phyloP scores from a whole-genome alignment of 2,797 vertebrate species.

The Sebastes flavidus region DNA sequence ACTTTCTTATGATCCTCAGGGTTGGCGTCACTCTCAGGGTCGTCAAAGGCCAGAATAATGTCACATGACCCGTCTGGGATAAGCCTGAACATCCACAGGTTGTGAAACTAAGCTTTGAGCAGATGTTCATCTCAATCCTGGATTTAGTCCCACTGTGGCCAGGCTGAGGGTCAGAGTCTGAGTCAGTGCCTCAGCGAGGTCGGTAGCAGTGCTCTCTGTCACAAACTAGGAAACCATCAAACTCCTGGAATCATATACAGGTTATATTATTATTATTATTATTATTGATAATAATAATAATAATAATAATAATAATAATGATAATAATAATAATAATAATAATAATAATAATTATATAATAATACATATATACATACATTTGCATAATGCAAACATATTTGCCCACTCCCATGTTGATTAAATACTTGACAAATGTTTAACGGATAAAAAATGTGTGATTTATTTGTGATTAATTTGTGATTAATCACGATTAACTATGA shows the following conservation, averaged over 20 bases:
- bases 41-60: background rate
- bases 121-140: conserved; percentile 15
- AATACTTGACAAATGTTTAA: too few species aligned
- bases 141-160: background rate
- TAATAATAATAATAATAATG: too few species aligned
- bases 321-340: too few species aligned
- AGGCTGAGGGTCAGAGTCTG: background rate
- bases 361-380: too few species aligned
- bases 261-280: too few species aligned
- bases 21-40: background rate
- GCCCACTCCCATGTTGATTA: too few species aligned
- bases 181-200: background rate
- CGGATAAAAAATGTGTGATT: too few species aligned
- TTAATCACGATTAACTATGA: too few species aligned
- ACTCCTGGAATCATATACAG: background rate
- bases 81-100: background rate
- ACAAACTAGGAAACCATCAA: background rate
- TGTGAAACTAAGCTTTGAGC: background rate
- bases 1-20: background rate
- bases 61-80: background rate
- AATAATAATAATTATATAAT: too few species aligned
- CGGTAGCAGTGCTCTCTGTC: background rate
- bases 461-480: too few species aligned
- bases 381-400: too few species aligned
- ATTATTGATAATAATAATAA: too few species aligned